These are phyloP conservation scores for Pollimyrus isidori DNA, from an alignment of 2,113 vertebrate species.

Conservation along the genomic window DNA sequence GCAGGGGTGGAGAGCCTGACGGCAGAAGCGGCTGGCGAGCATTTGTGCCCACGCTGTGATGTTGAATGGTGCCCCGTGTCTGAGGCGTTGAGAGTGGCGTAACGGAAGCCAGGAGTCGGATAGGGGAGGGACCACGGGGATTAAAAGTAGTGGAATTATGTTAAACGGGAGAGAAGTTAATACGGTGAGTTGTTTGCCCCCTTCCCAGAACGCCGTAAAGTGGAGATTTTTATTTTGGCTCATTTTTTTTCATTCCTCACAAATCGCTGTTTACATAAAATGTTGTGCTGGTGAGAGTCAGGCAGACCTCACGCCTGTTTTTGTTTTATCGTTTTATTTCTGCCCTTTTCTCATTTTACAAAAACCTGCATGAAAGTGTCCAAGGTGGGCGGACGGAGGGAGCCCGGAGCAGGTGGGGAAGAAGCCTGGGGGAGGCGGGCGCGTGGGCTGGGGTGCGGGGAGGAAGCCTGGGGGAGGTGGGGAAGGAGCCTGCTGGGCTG, in stretches of 20 bases:
- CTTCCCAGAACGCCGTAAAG: background rate
- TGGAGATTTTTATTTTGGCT: background rate
- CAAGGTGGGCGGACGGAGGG: too few relatives aligned
- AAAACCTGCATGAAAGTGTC: background rate
- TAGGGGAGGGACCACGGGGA: background rate
- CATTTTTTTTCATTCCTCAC: background rate
- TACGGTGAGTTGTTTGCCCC: background rate
- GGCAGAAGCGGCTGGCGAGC: background rate
- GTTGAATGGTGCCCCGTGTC: background rate
- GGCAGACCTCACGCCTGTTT: background rate
- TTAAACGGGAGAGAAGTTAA: background rate
- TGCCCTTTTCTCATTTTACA: background rate
- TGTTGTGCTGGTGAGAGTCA: background rate
- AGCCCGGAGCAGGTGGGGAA: too few relatives aligned
- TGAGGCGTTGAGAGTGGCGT: background rate
- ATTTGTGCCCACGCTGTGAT: background rate
- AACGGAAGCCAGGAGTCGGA: background rate
- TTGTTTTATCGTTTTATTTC: background rate
- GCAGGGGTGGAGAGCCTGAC: background rate
- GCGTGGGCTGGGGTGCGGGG: too few relatives aligned
- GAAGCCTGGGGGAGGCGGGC: too few relatives aligned
- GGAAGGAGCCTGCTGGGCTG: background rate
- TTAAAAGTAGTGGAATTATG: background rate
- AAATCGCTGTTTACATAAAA: background rate
- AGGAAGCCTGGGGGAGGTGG: too few relatives aligned